Evolutionary conservation across 2,888 invertebrate genomes (phyloP), one percentile per base, ranked within the genome.

Genomic region (Shargacucullia verbasci): DNA sequence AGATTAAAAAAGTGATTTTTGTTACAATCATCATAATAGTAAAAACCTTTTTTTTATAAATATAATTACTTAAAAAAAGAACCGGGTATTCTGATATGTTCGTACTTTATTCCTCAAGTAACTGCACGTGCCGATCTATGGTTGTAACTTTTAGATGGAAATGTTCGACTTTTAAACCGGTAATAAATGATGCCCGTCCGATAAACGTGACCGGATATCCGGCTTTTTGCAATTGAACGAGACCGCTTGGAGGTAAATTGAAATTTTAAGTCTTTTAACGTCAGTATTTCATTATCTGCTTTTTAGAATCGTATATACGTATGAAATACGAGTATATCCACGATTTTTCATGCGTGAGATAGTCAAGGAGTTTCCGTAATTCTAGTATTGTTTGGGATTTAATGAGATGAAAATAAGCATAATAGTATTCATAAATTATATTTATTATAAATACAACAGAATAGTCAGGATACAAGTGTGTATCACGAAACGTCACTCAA

Each of bases 191-290:
- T 53, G 68, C 39, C 55, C 58, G 56, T 46, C 52, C 61, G 72
- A 62, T 71, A 58, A 74, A 71, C 64, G 68, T 71, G 71, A 58
- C 61, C 61, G 71, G 63, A 56, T 59, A 49, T 63, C 75, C 60
- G 71, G 39, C 52, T 63, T 67, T 72, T 45, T 61, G 60, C 60
- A 54, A 48, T 52, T 43, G 47, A 55, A 48, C 37, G 49, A 54
- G 40, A 59, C 33, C 52, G 57, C 38, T 66, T 29, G 6, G 13
- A 46, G 45, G 41, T 48, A 71, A 64, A 68, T 74, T 70, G 55
- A 74, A 70, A 70, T 74, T 61, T 31, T 54, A 52, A 64, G 58
- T 48, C 54, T 37, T 50, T 72, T 20, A n/a, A 29, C 44, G 13
- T 43, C n/a, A 7, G 29, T 37, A 48, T 12, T 46, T 37, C 13